A percentile compares a stretch with the other conserved stretches of the same genome.
Conservation (phyloP, 2,888 invertebrate species). For the Baronia brevicornis region DNA sequence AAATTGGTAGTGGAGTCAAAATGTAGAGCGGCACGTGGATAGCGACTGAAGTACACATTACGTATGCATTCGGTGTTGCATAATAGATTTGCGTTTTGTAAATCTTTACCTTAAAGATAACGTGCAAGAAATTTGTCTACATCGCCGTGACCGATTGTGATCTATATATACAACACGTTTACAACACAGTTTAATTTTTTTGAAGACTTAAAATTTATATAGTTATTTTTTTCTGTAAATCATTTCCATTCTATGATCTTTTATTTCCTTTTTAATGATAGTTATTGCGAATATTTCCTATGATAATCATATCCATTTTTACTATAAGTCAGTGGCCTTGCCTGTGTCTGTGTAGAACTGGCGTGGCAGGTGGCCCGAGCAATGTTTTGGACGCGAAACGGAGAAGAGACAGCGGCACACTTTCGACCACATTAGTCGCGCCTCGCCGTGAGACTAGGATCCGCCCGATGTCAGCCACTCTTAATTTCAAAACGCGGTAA, state of each 20-base stretch:
- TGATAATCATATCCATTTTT: constrained; percentile 40
- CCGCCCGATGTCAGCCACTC: constrained; percentile 37
- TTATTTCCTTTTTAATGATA: constrained; percentile 14
- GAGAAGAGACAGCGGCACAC: constrained; percentile 46
- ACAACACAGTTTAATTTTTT: too few relatives aligned
- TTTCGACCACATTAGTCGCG: constrained; percentile 34
- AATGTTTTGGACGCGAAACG: constrained; percentile 47
- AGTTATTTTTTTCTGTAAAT: too few relatives aligned
- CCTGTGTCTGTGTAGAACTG: constrained; percentile 47
- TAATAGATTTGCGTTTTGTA: constrained; percentile 7
- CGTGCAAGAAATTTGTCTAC: not conserved
- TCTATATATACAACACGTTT: constrained; percentile 3
- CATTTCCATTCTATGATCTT: too few relatives aligned
- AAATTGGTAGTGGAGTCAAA: constrained; percentile 8
- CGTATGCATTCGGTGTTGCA: constrained; percentile 8
- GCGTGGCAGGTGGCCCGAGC: constrained; percentile 61
- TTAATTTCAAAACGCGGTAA: constrained; percentile 64
- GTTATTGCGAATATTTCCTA: constrained; percentile 14
- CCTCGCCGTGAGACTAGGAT: constrained; percentile 18
- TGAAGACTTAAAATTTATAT: too few relatives aligned
- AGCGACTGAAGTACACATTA: constrained; percentile 9
- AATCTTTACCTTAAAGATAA: constrained; percentile 2
- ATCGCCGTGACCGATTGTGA: constrained; percentile 1
- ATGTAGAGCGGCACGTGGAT: constrained; percentile 13
- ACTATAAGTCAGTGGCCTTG: constrained; percentile 64